A percentile compares a stretch with the other conserved stretches of the same genome.
Evolutionary conservation across 2,113 vertebrate species (phyloP).

Genomic region (Phyllostomus hastatus): DNA sequence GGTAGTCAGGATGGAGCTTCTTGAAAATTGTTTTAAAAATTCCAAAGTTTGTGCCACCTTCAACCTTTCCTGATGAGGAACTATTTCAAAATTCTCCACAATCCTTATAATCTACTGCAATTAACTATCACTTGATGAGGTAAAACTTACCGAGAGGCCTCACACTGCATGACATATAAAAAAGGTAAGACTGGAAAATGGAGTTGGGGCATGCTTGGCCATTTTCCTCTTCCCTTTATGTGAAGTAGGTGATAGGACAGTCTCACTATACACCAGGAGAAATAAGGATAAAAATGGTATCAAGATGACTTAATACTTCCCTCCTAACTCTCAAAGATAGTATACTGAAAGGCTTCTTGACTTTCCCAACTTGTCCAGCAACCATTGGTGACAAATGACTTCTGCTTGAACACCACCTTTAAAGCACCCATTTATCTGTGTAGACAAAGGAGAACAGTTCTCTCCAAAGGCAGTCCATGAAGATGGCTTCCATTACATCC

Average conservation of each 20-base stretch:
- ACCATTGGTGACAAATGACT: neutral
- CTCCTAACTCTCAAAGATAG: neutral
- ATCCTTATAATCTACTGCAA: neutral
- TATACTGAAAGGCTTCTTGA: neutral
- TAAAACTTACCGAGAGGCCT: neutral
- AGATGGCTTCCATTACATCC: neutral
- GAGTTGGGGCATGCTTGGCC: neutral
- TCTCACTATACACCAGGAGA: neutral
- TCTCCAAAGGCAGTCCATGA: neutral
- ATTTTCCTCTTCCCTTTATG: neutral
- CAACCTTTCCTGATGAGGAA: neutral
- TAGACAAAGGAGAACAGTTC: neutral
- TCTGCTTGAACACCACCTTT: neutral
- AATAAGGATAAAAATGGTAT: neutral
- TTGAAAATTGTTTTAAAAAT: constrained; percentile 6
- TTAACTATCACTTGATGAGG: neutral
- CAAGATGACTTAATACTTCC: neutral
- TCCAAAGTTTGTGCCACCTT: neutral
- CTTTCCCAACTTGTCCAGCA: neutral
- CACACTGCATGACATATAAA: neutral
- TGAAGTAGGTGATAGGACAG: neutral
- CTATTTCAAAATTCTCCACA: neutral
- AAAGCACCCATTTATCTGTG: neutral
- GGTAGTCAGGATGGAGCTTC: neutral
- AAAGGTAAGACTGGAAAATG: neutral